phyloP scores from a whole-genome alignment of 2,888 invertebrate species.

The Stenodera caucasica region DNA sequence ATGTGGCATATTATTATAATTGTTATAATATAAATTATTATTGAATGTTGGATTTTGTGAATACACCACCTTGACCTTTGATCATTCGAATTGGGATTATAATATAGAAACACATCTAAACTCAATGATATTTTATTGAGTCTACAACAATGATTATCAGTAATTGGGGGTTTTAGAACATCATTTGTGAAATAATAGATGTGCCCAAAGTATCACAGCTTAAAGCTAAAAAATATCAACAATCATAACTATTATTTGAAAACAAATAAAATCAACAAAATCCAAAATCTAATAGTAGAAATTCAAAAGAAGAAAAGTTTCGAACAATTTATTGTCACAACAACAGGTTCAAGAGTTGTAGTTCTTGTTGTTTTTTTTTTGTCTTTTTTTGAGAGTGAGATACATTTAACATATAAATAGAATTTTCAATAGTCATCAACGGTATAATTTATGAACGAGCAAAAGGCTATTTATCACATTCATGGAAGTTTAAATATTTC shows the following conservation, averaged over 20 bases:
- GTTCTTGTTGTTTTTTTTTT: conserved; percentile 15
- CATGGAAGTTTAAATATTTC: conserved; percentile 48
- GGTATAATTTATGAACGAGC: conserved; percentile 21
- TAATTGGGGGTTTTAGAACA: background rate
- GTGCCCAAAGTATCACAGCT: conserved; percentile 42
- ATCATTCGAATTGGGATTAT: too few species aligned
- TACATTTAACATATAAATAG: conserved; percentile 29
- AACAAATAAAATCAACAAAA: background rate
- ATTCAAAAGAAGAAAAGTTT: conserved; percentile 4
- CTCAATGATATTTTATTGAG: background rate
- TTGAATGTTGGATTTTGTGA: too few species aligned
- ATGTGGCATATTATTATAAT: conserved; percentile 3
- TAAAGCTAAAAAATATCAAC: conserved; percentile 24
- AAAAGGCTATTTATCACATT: conserved; percentile 51
- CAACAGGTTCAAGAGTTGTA: conserved; percentile 21
- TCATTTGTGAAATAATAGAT: conserved; percentile 25
- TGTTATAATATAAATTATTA: background rate
- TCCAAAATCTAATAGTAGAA: too few species aligned
- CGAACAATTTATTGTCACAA: conserved; percentile 25
- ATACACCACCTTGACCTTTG: too few species aligned
- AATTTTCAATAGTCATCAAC: conserved; percentile 27
- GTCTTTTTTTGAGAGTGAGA: conserved; percentile 14
- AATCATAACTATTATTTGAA: conserved; percentile 1
- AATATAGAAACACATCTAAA: too few species aligned
- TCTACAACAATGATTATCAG: background rate